Evolutionary conservation across 2,888 invertebrate genomes (phyloP), one percentile per base, ranked within the genome.

Genomic region (Plutella xylostella): DNA sequence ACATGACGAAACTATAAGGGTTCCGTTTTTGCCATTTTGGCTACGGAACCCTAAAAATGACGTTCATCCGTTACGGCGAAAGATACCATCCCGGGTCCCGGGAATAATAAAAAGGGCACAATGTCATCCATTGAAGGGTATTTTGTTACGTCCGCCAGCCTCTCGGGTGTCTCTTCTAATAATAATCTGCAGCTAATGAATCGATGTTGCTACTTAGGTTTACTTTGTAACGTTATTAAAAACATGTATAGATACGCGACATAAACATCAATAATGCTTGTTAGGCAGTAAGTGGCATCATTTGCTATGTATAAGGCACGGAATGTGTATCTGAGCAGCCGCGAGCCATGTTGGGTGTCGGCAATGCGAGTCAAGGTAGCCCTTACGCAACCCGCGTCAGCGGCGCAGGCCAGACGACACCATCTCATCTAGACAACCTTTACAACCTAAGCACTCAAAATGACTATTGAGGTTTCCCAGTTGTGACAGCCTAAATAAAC

Each of bases 311-410:
- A 60, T 56, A 58, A 53, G 54, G 54, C 49, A 51, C 31, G 41
- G 30, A 42, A 31, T 25, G 37, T 40, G 11, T 31, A 11, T 20
- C 18, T 18, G 40, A 63, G 55, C 54, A 50, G 55, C 53, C 57
- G 52, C 57, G 52, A 47, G 50, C 66, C 61, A 60, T 63, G 60
- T 65, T 65, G 55, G 61, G 64, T 61, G 58, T 61, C 66, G 61
- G 67, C 58, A 65, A 67, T 69, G 62, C 72, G 64, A 69, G 67
- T 74, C 74, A 76, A 75, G 72, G 72, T 72, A 62, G 65, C 57
- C 55, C 56, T 72, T 71, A 61, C 69, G 65, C 68, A 76, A 73
- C 58, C 49, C 45, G 11, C 18, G 42, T 20, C 30, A 33, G 33
- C 14, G 11, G 14, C 5, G 15, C n/a, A 33, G 12, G 31, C 31